Percentiles rank a stretch among this genome's conserved stretches.
Conservation (phyloP, 2,797 vertebrate species). For the Myoxocephalus aenaeus region DNA sequence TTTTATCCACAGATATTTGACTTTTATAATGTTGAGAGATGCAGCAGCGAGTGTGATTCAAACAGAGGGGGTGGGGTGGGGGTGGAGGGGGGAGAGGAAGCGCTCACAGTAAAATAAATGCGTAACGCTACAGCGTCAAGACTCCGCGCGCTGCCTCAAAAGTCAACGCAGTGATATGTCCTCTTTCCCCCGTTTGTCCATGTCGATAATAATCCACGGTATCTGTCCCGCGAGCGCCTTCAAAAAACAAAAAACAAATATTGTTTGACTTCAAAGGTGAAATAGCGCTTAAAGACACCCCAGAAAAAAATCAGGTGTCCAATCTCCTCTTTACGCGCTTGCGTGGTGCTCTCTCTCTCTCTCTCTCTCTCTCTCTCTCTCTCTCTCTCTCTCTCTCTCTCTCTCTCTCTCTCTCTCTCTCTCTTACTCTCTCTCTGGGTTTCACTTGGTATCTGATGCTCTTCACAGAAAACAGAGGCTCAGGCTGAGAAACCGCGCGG, state of each 20-base stretch:
- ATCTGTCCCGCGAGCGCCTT: conserved; percentile 39
- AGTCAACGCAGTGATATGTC: conserved; percentile 73
- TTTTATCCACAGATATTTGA: conserved; percentile 71
- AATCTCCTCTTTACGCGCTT: conserved; percentile 67
- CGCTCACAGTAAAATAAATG: conserved; percentile 67
- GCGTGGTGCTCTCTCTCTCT: conserved; percentile 61
- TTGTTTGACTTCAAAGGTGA: conserved; percentile 55
- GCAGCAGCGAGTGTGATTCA: conserved; percentile 62
- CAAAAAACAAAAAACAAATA: conserved; percentile 2
- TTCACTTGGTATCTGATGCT: conserved; percentile 60
- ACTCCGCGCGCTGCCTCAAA: conserved; percentile 70
- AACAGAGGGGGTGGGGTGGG: conserved; percentile 17
- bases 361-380: conserved; percentile 44
- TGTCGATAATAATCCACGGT: conserved; percentile 73
- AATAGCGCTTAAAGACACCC: conserved; percentile 64
- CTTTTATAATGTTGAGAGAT: conserved; percentile 65
- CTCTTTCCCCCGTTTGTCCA: conserved; percentile 72
- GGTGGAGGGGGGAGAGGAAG: background rate
- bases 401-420: conserved; percentile 47
- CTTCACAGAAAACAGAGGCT: conserved; percentile 40
- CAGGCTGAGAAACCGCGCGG: conserved; percentile 26
- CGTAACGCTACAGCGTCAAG: conserved; percentile 75
- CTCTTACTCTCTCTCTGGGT: conserved; percentile 21
- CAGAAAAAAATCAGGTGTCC: conserved; percentile 67
- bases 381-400: conserved; percentile 47